phyloP scores from a whole-genome alignment of 2,888 invertebrate genomes.

The Carterocephalus palaemon region DNA sequence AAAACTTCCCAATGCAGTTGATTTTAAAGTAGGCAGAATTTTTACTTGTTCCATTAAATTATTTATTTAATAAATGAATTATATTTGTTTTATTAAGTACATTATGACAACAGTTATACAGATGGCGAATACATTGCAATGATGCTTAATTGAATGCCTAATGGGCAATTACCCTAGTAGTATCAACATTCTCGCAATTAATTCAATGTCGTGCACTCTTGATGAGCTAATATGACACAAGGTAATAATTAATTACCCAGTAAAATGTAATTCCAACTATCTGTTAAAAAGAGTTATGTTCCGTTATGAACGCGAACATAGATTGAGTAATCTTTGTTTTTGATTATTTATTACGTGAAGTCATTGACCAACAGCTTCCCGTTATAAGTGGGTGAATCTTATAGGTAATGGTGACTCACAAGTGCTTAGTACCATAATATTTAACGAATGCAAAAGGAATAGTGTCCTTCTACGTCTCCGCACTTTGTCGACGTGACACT shows the following conservation, averaged over 20 bases:
- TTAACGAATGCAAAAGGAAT: constrained; percentile 35
- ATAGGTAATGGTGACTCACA: constrained; percentile 67
- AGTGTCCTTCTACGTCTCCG: constrained; percentile 30
- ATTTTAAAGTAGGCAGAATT: no score
- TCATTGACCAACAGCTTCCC: constrained; percentile 73
- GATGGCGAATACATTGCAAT: constrained; percentile 4
- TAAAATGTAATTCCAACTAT: constrained; percentile 30
- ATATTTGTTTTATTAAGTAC: background rate
- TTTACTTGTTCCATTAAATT: background rate
- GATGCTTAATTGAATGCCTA: background rate
- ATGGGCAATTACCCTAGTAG: constrained; percentile 6
- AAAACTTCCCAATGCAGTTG: no score
- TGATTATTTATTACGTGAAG: constrained; percentile 46
- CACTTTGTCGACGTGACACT: constrained; percentile 39
- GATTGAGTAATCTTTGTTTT: constrained; percentile 47
- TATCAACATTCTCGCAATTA: constrained; percentile 20
- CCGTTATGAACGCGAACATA: constrained; percentile 12
- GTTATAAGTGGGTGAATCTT: constrained; percentile 65
- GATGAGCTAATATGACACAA: constrained; percentile 23
- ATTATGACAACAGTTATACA: no score
- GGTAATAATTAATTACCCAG: constrained; percentile 24
- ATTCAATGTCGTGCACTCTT: constrained; percentile 17
- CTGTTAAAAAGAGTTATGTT: constrained; percentile 9
- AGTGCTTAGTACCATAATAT: constrained; percentile 32
- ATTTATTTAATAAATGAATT: background rate